Conservation (phyloP, 2,797 vertebrate genomes). For the Ibycter americanus region DNA sequence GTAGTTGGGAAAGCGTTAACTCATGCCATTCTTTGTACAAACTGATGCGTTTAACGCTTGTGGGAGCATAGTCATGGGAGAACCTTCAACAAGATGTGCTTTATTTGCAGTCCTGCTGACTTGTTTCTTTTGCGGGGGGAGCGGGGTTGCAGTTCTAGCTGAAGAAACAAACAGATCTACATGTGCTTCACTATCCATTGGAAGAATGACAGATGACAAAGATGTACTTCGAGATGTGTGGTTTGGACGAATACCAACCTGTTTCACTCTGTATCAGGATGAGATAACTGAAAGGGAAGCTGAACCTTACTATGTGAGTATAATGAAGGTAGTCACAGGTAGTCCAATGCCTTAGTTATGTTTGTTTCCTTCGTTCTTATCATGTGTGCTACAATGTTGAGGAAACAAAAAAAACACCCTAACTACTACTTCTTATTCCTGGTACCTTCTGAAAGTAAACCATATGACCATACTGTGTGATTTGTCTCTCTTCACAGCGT, state of each 20-base stretch:
- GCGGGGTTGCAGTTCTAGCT: conserved; percentile 12
- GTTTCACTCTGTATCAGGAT: conserved; percentile 94
- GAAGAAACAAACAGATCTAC: conserved; percentile 74
- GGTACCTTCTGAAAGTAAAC: neutral
- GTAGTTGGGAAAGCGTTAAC: neutral
- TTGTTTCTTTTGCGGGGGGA: neutral
- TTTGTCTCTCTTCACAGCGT: neutral
- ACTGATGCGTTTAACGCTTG: fast-evolving
- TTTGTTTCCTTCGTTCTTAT: neutral
- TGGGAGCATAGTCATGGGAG: fast-evolving
- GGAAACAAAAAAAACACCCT: neutral
- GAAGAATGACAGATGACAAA: conserved; percentile 99
- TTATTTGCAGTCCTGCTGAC: neutral
- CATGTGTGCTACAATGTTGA: neutral
- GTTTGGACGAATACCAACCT: conserved; percentile 96
- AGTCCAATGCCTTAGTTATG: fast-evolving
- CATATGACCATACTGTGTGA: fast-evolving
- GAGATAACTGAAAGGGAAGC: conserved; percentile 95
- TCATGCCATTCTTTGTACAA: neutral
- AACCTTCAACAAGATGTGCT: neutral
- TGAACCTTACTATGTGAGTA: conserved; percentile 95
- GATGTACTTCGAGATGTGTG: conserved; percentile 97
- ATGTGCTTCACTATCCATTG: conserved; percentile 82
- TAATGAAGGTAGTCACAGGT: neutral
- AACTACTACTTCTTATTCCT: neutral